These are phyloP conservation scores for Agelas oroides DNA, from an alignment of 37 sponge, comb jelly and placozoan species.

Conservation along the genomic window DNA sequence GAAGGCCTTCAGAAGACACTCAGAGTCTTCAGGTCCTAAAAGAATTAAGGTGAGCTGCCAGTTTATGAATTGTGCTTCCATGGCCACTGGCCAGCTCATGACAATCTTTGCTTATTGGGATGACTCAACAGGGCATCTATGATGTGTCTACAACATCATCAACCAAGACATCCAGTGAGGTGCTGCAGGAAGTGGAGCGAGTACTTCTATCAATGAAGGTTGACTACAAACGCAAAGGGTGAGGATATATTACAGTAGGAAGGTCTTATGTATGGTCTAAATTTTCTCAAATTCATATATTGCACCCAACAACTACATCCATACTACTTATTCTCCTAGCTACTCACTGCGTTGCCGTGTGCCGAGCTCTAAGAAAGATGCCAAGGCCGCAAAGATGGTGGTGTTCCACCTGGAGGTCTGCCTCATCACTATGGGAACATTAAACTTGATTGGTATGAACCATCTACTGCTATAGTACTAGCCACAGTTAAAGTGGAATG, in stretches of 20 bases:
- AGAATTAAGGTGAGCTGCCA: constrained; percentile 34
- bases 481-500: no score
- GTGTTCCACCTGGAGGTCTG: constrained; percentile 92
- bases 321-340: no score
- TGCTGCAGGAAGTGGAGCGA: constrained; percentile 75
- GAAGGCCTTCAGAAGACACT: constrained; percentile 3
- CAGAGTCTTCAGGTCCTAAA: constrained; percentile 19
- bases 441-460: constrained; percentile 82
- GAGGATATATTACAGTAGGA: no score
- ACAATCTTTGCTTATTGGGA: no score
- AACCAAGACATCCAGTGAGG: constrained; percentile 69
- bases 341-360: constrained; percentile 9
- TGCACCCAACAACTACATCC: no score
- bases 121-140: constrained; percentile 86
- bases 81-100: no score
- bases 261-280: no score
- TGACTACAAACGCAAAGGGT: constrained; percentile 58
- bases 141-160: constrained; percentile 77
- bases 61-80: no score
- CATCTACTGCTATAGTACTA: no score
- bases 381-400: constrained; percentile 34
- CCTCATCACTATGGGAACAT: constrained; percentile 65
- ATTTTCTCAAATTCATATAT: no score
- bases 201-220: constrained; percentile 56
- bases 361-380: constrained; percentile 41